Percentiles rank a stretch among this genome's conserved stretches.
Conservation (phyloP, 2,888 invertebrate genomes). For the Gari tellinella region DNA sequence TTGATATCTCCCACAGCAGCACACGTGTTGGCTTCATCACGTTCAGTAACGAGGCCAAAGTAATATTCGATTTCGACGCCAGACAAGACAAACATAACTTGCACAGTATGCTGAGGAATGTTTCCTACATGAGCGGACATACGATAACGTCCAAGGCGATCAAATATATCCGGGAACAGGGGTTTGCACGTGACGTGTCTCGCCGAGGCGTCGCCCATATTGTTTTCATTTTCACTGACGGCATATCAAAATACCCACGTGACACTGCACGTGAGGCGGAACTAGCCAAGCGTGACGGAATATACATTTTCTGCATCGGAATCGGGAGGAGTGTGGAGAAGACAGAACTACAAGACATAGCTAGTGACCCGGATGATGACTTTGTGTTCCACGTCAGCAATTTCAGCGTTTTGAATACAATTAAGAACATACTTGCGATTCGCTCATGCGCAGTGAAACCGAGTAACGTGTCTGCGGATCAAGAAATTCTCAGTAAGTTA, state of each 20-base stretch:
- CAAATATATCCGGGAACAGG: slow-evolving; percentile 56
- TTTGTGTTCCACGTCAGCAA: slow-evolving; percentile 78
- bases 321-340: slow-evolving; percentile 76
- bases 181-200: slow-evolving; percentile 62
- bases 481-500: slow-evolving; percentile 37
- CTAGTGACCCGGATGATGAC: slow-evolving; percentile 72
- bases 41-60: slow-evolving; percentile 66
- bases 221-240: slow-evolving; percentile 73
- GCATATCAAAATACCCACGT: slow-evolving; percentile 63
- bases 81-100: slow-evolving; percentile 50
- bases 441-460: slow-evolving; percentile 72
- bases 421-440: slow-evolving; percentile 76
- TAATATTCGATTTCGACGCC: slow-evolving; percentile 62
- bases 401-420: slow-evolving; percentile 74
- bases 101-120: slow-evolving; percentile 48
- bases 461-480: slow-evolving; percentile 32
- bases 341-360: slow-evolving; percentile 75
- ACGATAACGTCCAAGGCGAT: slow-evolving; percentile 62
- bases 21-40: slow-evolving; percentile 75
- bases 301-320: slow-evolving; percentile 80
- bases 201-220: slow-evolving; percentile 73
- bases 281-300: slow-evolving; percentile 68
- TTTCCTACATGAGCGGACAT: slow-evolving; percentile 55
- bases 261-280: slow-evolving; percentile 63
- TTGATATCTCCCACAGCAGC: slow-evolving; percentile 66